phyloP scores from a whole-genome alignment of 2,888 invertebrate species.

The Galerucella pusilla region DNA sequence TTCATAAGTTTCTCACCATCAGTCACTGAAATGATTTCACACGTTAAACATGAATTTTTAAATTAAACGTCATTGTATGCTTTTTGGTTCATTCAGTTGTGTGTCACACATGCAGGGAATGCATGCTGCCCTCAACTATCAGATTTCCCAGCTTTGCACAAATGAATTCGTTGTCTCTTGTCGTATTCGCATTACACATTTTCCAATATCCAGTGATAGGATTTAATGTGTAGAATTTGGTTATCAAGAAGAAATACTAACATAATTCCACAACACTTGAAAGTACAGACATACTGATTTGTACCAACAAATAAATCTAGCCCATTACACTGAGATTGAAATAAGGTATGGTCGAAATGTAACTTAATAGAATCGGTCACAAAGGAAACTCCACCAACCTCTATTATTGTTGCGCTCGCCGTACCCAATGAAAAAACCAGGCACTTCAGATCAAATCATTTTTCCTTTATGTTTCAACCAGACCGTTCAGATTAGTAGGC shows the following conservation, averaged over 20 bases:
- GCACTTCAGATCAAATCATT: not conserved
- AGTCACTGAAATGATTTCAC: no score
- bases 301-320: not conserved
- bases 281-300: not conserved
- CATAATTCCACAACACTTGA: no score
- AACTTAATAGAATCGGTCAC: not conserved
- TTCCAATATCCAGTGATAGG: no score
- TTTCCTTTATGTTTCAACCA: not conserved
- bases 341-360: not conserved
- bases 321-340: not conserved
- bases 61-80: no score
- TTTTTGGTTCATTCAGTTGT: no score
- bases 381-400: not conserved
- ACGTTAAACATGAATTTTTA: no score
- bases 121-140: no score
- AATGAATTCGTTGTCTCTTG: no score
- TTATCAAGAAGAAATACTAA: not conserved
- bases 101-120: no score
- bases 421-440: not conserved
- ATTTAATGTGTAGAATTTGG: not conserved
- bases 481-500: not conserved
- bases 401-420: not conserved
- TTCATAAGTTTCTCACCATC: no score
- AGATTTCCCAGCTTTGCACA: no score
- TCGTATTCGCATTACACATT: no score